These are phyloP conservation scores for Mus caroli DNA, from an alignment of 2,797 vertebrate genomes.

Conservation along the genomic window DNA sequence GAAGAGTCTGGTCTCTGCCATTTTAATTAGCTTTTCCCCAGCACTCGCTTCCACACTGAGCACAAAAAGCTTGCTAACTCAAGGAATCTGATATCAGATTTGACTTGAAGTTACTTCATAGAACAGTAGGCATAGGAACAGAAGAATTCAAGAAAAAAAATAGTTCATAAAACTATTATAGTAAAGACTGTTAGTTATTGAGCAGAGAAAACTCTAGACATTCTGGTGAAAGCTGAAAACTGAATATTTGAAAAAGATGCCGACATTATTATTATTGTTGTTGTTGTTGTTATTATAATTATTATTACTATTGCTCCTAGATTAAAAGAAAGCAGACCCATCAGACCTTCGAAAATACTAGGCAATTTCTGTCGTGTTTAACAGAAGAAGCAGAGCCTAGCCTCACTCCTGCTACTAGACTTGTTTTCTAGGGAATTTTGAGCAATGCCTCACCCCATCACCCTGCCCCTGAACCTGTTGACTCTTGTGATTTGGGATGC, in stretches of 20 bases:
- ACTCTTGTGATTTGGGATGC: not conserved
- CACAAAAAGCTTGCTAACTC: not conserved
- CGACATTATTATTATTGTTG: not conserved
- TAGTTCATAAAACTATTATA: not conserved
- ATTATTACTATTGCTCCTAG: not conserved
- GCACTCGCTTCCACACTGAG: not conserved
- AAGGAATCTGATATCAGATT: not conserved
- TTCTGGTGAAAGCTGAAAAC: not conserved
- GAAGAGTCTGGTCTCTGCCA: not conserved
- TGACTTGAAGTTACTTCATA: not conserved
- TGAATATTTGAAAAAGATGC: not conserved
- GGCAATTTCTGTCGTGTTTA: not conserved
- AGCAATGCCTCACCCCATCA: not conserved
- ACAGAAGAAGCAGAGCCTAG: not conserved
- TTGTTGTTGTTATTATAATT: not conserved
- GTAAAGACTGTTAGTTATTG: not conserved
- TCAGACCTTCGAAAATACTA: not conserved
- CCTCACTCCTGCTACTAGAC: not conserved
- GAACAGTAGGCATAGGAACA: not conserved
- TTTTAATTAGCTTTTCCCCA: not conserved
- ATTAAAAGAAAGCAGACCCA: conserved; percentile 29
- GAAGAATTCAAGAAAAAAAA: not conserved
- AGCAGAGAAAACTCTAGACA: conserved; percentile 29
- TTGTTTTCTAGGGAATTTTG: not conserved
- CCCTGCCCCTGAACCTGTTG: not conserved